Evolutionary conservation across 2,888 invertebrate genomes (phyloP).

Genomic region (Lottia scabra): DNA sequence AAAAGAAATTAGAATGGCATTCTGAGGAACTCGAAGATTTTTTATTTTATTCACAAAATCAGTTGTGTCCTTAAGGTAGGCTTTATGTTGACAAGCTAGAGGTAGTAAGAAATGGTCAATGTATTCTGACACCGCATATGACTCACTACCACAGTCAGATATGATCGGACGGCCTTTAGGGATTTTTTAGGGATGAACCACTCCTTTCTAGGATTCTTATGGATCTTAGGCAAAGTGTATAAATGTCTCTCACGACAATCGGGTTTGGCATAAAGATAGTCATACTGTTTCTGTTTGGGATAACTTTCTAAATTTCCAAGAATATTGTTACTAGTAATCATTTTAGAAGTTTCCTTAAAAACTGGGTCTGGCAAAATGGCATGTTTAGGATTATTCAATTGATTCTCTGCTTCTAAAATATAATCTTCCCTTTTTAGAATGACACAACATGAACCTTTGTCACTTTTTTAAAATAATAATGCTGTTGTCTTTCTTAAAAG

Average conservation of each 20-base stretch:
- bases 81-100: background rate
- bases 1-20: background rate
- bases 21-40: background rate
- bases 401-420: too few relatives aligned
- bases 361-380: background rate
- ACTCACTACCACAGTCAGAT: background rate
- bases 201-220: background rate
- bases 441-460: too few relatives aligned
- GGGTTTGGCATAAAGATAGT: background rate
- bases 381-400: too few relatives aligned
- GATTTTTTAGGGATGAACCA: background rate
- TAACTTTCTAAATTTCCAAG: background rate
- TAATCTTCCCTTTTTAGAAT: too few relatives aligned
- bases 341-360: background rate
- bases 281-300: background rate
- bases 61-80: background rate
- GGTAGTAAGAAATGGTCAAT: background rate
- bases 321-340: background rate
- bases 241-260: background rate
- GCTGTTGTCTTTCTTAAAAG: too few relatives aligned
- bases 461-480: too few relatives aligned
- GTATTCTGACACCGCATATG: background rate
- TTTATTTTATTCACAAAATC: background rate
- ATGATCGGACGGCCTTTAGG: background rate
- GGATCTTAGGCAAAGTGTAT: background rate